Percentiles rank a stretch among this genome's conserved stretches.
Conservation (phyloP, 2,888 invertebrate species). For the Lumbricus terrestris region DNA sequence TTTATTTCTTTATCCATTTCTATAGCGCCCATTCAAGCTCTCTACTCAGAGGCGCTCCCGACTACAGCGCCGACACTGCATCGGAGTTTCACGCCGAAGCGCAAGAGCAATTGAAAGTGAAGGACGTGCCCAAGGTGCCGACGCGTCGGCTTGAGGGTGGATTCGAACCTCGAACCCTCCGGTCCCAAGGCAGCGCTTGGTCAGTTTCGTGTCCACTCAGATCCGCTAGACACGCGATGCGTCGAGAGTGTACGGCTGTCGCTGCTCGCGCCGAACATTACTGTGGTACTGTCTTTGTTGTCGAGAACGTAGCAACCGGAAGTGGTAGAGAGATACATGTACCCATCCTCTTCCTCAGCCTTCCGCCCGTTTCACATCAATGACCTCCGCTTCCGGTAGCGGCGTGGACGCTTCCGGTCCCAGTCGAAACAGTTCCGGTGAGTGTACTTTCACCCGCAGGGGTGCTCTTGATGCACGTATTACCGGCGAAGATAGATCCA, state of each 20-base stretch:
- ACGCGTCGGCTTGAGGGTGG: no score
- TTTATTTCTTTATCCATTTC: no score
- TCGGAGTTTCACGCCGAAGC: no score
- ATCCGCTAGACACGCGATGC: not conserved
- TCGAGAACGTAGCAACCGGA: not conserved
- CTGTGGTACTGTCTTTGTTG: not conserved
- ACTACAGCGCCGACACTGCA: no score
- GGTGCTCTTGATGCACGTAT: not conserved
- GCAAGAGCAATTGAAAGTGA: no score
- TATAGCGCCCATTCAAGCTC: no score
- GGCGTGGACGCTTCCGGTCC: not conserved
- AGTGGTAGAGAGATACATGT: constrained; percentile 3
- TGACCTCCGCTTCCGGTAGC: not conserved
- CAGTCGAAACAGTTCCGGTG: not conserved
- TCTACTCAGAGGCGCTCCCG: no score
- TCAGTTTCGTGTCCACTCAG: not conserved
- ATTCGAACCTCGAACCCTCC: no score
- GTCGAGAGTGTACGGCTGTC: not conserved
- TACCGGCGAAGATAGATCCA: not conserved
- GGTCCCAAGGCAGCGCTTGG: no score
- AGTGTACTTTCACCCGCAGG: not conserved
- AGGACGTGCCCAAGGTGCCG: no score
- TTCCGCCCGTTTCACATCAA: not conserved
- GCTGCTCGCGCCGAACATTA: not conserved
- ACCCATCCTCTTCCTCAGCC: not conserved